phyloP scores from a whole-genome alignment of 2,113 vertebrate species.

The Vombatus ursinus region DNA sequence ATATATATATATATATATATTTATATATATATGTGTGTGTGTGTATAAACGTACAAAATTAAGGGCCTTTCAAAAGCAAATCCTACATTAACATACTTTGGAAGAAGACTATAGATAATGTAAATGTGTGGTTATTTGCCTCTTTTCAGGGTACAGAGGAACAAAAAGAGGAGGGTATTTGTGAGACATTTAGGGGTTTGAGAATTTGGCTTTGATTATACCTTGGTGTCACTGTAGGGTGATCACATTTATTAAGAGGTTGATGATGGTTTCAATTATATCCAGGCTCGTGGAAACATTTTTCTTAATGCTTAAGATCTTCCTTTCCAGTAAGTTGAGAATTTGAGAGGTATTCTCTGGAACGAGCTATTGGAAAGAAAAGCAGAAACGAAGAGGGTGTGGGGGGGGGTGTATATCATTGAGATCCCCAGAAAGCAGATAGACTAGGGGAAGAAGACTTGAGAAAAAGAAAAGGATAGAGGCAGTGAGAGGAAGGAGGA shows the following conservation, averaged over 20 bases:
- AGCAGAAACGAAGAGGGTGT: background rate
- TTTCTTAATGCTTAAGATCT: background rate
- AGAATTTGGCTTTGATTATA: background rate
- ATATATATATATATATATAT: too few relatives aligned
- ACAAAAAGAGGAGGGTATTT: background rate
- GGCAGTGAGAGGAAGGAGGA: background rate
- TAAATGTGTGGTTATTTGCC: too few relatives aligned
- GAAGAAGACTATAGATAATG: too few relatives aligned
- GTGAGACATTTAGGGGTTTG: too few relatives aligned
- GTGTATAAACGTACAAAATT: background rate
- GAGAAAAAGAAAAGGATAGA: too few relatives aligned
- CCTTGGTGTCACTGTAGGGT: background rate
- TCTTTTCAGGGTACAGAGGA: background rate
- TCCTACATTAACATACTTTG: background rate
- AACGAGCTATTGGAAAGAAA: background rate
- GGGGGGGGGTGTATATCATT: too few relatives aligned
- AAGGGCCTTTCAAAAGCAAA: background rate
- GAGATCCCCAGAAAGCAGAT: background rate
- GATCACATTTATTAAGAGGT: background rate
- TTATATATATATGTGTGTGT: too few relatives aligned
- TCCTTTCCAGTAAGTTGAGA: background rate
- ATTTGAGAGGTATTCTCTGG: background rate
- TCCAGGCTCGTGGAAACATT: background rate
- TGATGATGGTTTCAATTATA: background rate
- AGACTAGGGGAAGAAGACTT: background rate